Evolutionary conservation across 2,888 invertebrate species (phyloP).

Genomic region (Sphaerophoria taeniata): DNA sequence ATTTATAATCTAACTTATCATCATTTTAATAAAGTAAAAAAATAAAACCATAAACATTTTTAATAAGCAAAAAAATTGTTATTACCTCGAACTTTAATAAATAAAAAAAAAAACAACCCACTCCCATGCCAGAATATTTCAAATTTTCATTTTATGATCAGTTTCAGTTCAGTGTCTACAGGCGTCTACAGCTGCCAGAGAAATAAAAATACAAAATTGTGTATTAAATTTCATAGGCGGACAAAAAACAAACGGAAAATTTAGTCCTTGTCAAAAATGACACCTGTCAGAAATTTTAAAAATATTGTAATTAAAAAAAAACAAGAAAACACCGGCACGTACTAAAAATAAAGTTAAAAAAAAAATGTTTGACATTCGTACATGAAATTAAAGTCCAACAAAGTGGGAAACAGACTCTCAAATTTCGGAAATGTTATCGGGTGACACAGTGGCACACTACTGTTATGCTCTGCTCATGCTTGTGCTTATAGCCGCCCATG

Average conservation of each 20-base stretch:
- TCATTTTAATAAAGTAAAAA: too few species aligned
- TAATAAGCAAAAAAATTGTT: too few species aligned
- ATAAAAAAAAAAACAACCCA: not conserved
- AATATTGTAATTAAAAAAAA: constrained; percentile 23
- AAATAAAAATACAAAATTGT: constrained; percentile 3
- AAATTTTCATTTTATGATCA: not conserved
- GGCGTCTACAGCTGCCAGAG: not conserved
- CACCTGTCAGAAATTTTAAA: constrained; percentile 41
- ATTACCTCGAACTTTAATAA: too few species aligned
- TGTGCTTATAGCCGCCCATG: not conserved
- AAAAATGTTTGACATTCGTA: not conserved
- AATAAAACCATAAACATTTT: too few species aligned
- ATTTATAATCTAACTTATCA: too few species aligned
- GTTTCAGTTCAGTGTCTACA: not conserved
- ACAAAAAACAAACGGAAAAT: not conserved
- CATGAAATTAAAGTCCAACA: not conserved
- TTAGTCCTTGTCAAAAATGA: constrained; percentile 33
- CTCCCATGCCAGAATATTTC: not conserved
- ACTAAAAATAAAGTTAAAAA: constrained; percentile 9
- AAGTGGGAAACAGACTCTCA: constrained; percentile 63
- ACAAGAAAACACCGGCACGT: not conserved
- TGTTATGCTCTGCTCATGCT: constrained; percentile 13
- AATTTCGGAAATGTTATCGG: constrained; percentile 69
- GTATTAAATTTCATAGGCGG: constrained; percentile 13
- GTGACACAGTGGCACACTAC: constrained; percentile 72